Conservation (phyloP, 2,113 vertebrate genomes). For the Anolis sagrei region DNA sequence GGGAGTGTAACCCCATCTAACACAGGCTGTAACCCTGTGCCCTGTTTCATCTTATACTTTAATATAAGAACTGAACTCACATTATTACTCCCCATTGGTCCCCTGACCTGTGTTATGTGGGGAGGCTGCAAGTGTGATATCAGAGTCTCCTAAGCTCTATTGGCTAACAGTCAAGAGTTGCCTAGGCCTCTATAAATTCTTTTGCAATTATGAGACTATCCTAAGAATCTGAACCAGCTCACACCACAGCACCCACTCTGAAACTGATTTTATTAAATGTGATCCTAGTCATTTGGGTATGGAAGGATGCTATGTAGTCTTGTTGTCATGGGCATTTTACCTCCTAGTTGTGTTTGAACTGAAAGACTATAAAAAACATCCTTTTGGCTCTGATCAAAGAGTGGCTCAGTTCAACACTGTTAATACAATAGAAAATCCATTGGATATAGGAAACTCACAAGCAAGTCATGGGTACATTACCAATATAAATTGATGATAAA, state of each 20-base stretch:
- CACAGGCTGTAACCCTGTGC: no score
- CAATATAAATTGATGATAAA: not conserved
- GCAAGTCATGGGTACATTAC: not conserved
- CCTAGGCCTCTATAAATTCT: not conserved
- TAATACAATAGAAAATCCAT: no score
- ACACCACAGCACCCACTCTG: not conserved
- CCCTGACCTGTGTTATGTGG: no score
- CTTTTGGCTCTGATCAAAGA: no score
- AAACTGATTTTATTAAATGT: not conserved
- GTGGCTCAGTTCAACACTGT: no score
- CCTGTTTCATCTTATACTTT: no score
- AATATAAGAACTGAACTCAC: no score
- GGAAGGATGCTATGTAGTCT: not conserved
- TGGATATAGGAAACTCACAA: no score
- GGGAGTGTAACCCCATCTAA: no score
- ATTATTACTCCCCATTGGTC: no score
- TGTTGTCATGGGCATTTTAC: not conserved
- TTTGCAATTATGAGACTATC: not conserved
- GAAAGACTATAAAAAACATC: not conserved
- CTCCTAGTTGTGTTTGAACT: not conserved
- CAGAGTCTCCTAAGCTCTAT: no score
- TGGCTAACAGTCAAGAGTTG: not conserved
- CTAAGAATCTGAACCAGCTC: not conserved
- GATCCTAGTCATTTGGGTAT: not conserved
- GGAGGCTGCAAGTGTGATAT: no score